phyloP scores from a whole-genome alignment of 2,888 invertebrate species.

The Microctonus aethiopoides region DNA sequence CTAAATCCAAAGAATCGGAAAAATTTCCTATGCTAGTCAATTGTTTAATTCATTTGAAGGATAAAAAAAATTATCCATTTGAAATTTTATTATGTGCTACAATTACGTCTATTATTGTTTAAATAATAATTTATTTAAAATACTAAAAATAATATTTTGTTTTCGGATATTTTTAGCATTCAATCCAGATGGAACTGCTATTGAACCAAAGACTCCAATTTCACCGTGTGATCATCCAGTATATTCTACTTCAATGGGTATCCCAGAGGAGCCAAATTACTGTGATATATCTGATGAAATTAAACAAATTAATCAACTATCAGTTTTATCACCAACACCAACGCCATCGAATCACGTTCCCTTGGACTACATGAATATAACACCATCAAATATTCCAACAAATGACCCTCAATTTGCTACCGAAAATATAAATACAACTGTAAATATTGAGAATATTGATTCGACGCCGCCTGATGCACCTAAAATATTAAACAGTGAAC shows the following conservation, averaged over 20 bases:
- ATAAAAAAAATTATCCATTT: too few species aligned
- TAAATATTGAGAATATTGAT: constrained; percentile 23
- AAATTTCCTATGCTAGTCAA: too few species aligned
- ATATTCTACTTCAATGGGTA: constrained; percentile 45
- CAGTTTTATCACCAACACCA: constrained; percentile 41
- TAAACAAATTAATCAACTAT: constrained; percentile 43
- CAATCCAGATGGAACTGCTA: constrained; percentile 49
- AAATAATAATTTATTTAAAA: too few species aligned
- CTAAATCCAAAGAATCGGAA: too few species aligned
- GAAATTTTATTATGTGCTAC: too few species aligned
- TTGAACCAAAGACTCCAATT: constrained; percentile 56
- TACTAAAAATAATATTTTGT: background rate
- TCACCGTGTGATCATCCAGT: constrained; percentile 53
- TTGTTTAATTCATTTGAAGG: too few species aligned
- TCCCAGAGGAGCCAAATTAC: constrained; percentile 39
- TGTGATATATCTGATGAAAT: constrained; percentile 42
- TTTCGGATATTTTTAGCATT: constrained; percentile 49
- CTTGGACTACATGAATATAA: constrained; percentile 54
- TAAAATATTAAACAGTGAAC: constrained; percentile 29
- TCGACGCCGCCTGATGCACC: constrained; percentile 10
- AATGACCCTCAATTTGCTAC: constrained; percentile 31
- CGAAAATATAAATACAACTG: constrained; percentile 17
- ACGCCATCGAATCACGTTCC: constrained; percentile 60
- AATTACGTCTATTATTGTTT: too few species aligned
- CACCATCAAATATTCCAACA: constrained; percentile 23